Evolutionary conservation across 2,797 vertebrate species (phyloP).

Genomic region (Peromyscus eremicus): DNA sequence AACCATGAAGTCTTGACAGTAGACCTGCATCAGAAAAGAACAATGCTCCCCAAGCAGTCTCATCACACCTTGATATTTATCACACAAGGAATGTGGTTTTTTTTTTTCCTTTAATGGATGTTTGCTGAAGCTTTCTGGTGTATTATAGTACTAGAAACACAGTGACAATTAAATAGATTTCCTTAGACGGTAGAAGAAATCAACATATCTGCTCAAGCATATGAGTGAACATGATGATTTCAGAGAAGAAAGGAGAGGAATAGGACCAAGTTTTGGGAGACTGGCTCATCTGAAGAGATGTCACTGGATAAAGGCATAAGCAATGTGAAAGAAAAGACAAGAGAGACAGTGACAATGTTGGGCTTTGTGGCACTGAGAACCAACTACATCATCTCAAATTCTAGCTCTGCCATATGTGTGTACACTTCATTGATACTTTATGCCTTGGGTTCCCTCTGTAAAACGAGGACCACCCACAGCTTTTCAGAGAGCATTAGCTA

Average conservation of each 20-base stretch:
- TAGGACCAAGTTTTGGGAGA: neutral
- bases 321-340: neutral
- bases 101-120: neutral
- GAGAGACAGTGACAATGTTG: neutral
- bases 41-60: neutral
- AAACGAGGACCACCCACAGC: neutral
- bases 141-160: neutral
- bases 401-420: accelerated
- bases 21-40: neutral
- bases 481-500: neutral
- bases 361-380: neutral
- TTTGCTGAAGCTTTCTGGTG: neutral
- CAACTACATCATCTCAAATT: neutral
- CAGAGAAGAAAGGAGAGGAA: neutral
- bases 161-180: neutral
- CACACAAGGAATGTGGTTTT: neutral
- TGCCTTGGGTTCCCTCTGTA: neutral
- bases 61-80: neutral
- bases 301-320: neutral
- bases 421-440: accelerated
- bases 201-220: neutral
- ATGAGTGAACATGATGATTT: neutral
- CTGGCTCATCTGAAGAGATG: neutral
- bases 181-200: neutral
- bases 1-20: neutral